Conservation (phyloP, 2,888 invertebrate species). For the Idaea straminata region DNA sequence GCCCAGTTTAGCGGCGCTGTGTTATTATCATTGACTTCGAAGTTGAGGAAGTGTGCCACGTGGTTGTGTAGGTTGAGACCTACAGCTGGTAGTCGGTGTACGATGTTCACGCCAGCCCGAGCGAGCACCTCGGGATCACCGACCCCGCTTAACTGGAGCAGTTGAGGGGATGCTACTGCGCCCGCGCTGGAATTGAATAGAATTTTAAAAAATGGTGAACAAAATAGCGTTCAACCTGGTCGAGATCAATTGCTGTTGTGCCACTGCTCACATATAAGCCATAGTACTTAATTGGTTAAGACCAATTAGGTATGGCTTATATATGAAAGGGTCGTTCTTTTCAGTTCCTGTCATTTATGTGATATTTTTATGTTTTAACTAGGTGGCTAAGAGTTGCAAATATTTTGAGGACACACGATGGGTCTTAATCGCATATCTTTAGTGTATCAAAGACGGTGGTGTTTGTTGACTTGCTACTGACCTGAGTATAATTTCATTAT, state of each 20-base stretch:
- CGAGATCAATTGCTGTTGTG: too few species aligned
- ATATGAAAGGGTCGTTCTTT: too few species aligned
- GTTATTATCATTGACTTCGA: slow-evolving; percentile 90
- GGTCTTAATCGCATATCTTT: not conserved
- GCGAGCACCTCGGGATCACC: slow-evolving; percentile 87
- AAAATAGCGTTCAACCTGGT: not conserved
- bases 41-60: slow-evolving; percentile 89
- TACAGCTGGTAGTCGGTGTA: slow-evolving; percentile 89
- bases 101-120: slow-evolving; percentile 81
- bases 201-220: not conserved
- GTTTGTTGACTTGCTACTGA: slow-evolving; percentile 45
- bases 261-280: too few species aligned
- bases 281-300: too few species aligned
- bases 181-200: slow-evolving; percentile 78
- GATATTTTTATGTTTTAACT: too few species aligned
- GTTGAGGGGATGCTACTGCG: slow-evolving; percentile 95
- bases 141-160: slow-evolving; percentile 94
- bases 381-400: too few species aligned
- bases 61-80: slow-evolving; percentile 93
- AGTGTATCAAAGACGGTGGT: not conserved
- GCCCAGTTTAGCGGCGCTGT: slow-evolving; percentile 94
- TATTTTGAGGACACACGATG: too few species aligned
- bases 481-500: slow-evolving; percentile 83
- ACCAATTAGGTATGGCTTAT: too few species aligned
- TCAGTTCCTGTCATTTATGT: too few species aligned